These are phyloP conservation scores for Adelges cooleyi DNA, from an alignment of 1,140 invertebrate species.

Conservation along the genomic window DNA sequence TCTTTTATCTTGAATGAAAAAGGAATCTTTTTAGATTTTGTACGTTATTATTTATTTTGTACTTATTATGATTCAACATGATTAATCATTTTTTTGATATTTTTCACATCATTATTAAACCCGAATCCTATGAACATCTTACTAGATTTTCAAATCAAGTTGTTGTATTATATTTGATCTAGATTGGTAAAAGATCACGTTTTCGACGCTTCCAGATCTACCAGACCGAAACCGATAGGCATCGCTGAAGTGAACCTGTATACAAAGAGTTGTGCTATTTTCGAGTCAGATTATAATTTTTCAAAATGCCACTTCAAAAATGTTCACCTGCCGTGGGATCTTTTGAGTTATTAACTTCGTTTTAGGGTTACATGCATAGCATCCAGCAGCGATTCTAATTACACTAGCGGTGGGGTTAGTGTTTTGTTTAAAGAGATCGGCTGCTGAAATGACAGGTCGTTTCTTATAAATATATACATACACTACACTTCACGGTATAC, in stretches of 20 bases:
- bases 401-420: neutral
- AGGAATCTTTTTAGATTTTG: no score
- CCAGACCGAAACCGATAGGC: neutral
- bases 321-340: neutral
- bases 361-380: neutral
- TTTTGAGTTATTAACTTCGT: neutral
- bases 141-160: no score
- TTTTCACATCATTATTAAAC: no score
- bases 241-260: neutral
- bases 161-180: no score
- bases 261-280: neutral
- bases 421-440: conserved; percentile 6
- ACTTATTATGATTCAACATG: no score
- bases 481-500: neutral
- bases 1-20: no score
- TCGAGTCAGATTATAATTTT: conserved; percentile 1
- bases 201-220: neutral
- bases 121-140: no score
- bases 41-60: no score
- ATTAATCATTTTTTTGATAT: no score
- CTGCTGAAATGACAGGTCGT: conserved; percentile 7
- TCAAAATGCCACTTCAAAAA: conserved; percentile 8
- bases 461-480: neutral
- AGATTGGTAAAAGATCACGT: no score
- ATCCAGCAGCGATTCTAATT: conserved; percentile 23